Percentiles rank a stretch among this genome's conserved stretches.
Evolutionary conservation across 2,797 vertebrate species (phyloP).

Genomic region (Spea hammondii): DNA sequence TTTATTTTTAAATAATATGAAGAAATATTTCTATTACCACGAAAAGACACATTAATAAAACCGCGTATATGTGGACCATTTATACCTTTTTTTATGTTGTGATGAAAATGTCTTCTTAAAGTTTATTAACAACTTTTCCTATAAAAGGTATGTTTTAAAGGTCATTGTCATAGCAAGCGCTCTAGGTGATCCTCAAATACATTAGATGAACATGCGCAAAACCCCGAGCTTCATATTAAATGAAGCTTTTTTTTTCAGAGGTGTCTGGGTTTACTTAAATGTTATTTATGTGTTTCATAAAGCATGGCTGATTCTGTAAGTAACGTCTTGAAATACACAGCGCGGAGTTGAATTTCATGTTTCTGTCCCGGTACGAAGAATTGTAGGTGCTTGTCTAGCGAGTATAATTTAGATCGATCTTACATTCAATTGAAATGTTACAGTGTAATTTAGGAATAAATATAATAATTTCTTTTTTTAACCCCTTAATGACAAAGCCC

Average conservation of each 20-base stretch:
- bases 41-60: conserved; percentile 67
- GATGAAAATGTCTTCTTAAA: conserved; percentile 39
- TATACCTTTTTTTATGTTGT: conserved; percentile 44
- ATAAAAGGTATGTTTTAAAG: conserved; percentile 30
- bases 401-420: too few species aligned
- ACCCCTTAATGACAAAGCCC: too few species aligned
- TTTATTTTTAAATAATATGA: conserved; percentile 79
- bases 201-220: background rate
- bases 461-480: too few species aligned
- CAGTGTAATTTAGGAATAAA: too few species aligned
- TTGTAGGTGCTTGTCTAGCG: too few species aligned
- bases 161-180: conserved; percentile 5
- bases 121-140: conserved; percentile 40
- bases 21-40: conserved; percentile 79
- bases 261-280: background rate
- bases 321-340: background rate
- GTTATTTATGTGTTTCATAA: conserved; percentile 1
- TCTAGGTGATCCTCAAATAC: conserved; percentile 4
- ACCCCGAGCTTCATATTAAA: background rate
- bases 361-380: too few species aligned
- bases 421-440: too few species aligned
- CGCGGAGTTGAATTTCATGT: too few species aligned
- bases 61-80: conserved; percentile 72
- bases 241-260: background rate
- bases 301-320: background rate